A percentile compares a stretch with the other conserved stretches of the same genome.
Conservation (phyloP, 2,113 vertebrate genomes). For the Peromyscus leucopus region DNA sequence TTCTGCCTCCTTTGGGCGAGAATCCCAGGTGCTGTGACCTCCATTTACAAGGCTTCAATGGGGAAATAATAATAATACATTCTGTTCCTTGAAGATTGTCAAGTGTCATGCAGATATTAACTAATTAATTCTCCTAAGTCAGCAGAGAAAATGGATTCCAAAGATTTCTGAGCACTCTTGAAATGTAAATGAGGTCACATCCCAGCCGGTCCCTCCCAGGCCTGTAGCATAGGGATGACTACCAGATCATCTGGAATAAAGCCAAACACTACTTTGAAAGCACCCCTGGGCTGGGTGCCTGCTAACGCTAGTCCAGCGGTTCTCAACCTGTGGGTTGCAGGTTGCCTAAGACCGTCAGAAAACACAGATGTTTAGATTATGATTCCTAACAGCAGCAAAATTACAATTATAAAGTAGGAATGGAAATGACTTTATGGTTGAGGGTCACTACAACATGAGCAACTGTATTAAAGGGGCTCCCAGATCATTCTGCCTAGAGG, state of each 20-base stretch:
- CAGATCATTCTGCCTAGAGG: not conserved
- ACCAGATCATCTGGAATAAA: not conserved
- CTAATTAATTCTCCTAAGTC: conserved; percentile 78
- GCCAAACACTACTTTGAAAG: not conserved
- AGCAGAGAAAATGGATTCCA: conserved; percentile 62
- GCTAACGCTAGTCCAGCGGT: no score
- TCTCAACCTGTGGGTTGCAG: not conserved
- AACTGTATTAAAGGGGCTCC: not conserved
- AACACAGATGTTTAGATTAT: not conserved
- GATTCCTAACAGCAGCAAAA: not conserved
- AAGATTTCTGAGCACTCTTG: conserved; percentile 67
- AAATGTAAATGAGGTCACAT: conserved; percentile 72
- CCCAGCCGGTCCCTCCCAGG: not conserved
- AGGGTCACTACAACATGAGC: not conserved
- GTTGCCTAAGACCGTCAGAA: not conserved
- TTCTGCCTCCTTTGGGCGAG: conserved; percentile 43
- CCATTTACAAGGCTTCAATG: conserved; percentile 63
- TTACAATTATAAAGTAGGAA: not conserved
- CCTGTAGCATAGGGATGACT: not conserved
- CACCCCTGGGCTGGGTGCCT: fast-evolving
- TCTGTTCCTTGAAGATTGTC: conserved; percentile 62
- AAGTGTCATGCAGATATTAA: conserved; percentile 68
- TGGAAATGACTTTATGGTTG: not conserved
- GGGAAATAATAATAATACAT: conserved; percentile 64
- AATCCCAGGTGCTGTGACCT: conserved; percentile 56